Percentiles rank a stretch among this genome's conserved stretches.
Conservation (phyloP, 23 tunicate species). For the Halocynthia roretzi region DNA sequence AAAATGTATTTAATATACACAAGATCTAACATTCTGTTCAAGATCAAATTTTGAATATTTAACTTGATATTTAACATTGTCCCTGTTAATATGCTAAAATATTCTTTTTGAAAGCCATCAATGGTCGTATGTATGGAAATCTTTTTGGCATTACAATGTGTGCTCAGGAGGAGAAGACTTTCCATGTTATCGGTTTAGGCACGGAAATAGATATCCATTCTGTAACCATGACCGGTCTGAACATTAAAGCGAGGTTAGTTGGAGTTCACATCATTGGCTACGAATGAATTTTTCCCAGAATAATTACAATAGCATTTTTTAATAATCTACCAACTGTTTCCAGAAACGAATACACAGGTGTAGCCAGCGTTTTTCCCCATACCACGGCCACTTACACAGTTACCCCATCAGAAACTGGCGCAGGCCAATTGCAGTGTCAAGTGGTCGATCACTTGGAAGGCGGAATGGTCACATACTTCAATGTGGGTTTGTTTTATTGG, state of each 20-base stretch:
- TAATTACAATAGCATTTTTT: no score
- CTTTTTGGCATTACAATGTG: conserved; percentile 33
- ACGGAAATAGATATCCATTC: conserved; percentile 37
- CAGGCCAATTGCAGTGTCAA: conserved; percentile 22
- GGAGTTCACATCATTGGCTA: not conserved
- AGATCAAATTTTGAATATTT: not conserved
- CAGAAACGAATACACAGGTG: conserved; percentile 36
- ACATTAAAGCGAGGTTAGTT: conserved; percentile 29
- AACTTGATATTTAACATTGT: not conserved
- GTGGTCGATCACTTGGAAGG: conserved; percentile 21
- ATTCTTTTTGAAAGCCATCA: conserved; percentile 5
- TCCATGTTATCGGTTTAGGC: conserved; percentile 37
- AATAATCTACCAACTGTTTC: not conserved
- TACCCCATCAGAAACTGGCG: conserved; percentile 16
- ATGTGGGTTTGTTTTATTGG: conserved; percentile 3
- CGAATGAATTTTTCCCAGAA: not conserved
- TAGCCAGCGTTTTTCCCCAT: conserved; percentile 36
- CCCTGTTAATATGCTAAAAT: not conserved
- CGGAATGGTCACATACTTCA: conserved; percentile 20
- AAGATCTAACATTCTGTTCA: no score
- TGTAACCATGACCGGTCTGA: conserved; percentile 29
- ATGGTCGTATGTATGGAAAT: conserved; percentile 54
- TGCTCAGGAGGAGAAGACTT: conserved; percentile 18
- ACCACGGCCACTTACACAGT: conserved; percentile 21
- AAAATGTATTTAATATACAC: no score